These are phyloP conservation scores for Alloscopus bannaensis DNA, from an alignment of 2,888 invertebrate species.

Conservation along the genomic window DNA sequence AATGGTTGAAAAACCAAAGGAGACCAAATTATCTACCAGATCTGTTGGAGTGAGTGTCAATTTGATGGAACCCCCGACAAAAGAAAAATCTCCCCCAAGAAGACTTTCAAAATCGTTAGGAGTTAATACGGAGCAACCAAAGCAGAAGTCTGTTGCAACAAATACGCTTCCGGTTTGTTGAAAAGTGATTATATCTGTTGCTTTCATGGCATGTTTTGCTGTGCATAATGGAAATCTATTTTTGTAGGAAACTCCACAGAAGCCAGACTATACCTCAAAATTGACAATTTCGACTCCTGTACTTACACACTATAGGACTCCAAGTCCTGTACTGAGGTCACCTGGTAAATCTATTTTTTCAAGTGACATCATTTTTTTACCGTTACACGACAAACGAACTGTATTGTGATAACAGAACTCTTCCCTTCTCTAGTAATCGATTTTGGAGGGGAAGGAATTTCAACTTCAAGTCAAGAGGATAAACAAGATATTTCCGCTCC, in stretches of 20 bases:
- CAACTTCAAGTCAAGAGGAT: neutral
- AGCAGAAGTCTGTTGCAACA: conserved; percentile 41
- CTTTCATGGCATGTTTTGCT: neutral
- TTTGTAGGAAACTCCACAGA: conserved; percentile 24
- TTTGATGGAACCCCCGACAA: conserved; percentile 5
- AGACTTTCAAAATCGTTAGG: conserved; percentile 45
- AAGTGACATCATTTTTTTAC: too few species aligned
- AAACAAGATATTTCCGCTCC: neutral
- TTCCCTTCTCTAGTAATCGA: too few species aligned
- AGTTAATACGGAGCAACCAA: conserved; percentile 54
- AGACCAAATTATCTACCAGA: conserved; percentile 44
- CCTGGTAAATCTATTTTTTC: conserved; percentile 8
- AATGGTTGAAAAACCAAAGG: conserved; percentile 18
- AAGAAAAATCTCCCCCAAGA: conserved; percentile 30
- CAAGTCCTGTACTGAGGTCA: neutral
- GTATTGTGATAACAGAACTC: too few species aligned
- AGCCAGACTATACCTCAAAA: conserved; percentile 29
- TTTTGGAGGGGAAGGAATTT: neutral
- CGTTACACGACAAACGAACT: too few species aligned
- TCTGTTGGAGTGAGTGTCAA: conserved; percentile 54
- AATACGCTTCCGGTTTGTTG: conserved; percentile 41
- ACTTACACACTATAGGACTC: too few species aligned
- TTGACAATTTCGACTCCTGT: conserved; percentile 36
- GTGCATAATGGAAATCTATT: neutral
- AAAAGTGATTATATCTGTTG: neutral